Conservation (phyloP, 1,140 invertebrate genomes). For the Drosophila triauraria region DNA sequence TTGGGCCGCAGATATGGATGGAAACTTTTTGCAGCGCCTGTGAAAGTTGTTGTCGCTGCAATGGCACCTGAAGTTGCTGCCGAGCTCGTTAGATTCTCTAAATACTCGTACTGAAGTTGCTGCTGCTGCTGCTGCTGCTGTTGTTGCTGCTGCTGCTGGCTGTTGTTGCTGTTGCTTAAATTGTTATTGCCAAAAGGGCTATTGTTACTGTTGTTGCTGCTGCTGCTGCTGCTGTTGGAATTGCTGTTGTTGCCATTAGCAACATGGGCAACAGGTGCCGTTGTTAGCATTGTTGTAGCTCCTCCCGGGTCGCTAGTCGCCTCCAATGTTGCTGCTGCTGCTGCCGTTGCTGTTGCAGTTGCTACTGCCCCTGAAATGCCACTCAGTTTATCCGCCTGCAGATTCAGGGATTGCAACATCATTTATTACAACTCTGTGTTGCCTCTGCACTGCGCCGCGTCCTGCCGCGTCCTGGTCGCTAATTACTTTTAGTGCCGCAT, state of each 20-base stretch:
- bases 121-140: conserved; percentile 46
- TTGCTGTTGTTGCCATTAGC: conserved; percentile 72
- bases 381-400: conserved; percentile 79
- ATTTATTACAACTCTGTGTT: conserved; percentile 71
- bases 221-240: conserved; percentile 65
- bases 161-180: conserved; percentile 78
- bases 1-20: conserved; percentile 79
- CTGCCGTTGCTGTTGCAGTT: conserved; percentile 27
- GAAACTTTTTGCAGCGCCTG: conserved; percentile 77
- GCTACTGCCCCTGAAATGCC: conserved; percentile 58
- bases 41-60: conserved; percentile 73
- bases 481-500: conserved; percentile 79
- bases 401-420: conserved; percentile 84
- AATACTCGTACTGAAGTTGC: conserved; percentile 67
- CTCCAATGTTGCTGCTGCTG: conserved; percentile 25
- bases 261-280: conserved; percentile 78
- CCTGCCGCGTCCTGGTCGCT: conserved; percentile 44
- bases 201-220: conserved; percentile 56
- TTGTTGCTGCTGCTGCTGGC: conserved; percentile 27
- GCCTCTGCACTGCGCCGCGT: conserved; percentile 43
- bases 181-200: conserved; percentile 69
- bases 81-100: conserved; percentile 68
- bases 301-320: conserved; percentile 21
- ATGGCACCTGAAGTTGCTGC: conserved; percentile 62
- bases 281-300: conserved; percentile 56